These are phyloP conservation scores for Myripristis murdjan DNA, from an alignment of 2,797 vertebrate species.

Conservation along the genomic window DNA sequence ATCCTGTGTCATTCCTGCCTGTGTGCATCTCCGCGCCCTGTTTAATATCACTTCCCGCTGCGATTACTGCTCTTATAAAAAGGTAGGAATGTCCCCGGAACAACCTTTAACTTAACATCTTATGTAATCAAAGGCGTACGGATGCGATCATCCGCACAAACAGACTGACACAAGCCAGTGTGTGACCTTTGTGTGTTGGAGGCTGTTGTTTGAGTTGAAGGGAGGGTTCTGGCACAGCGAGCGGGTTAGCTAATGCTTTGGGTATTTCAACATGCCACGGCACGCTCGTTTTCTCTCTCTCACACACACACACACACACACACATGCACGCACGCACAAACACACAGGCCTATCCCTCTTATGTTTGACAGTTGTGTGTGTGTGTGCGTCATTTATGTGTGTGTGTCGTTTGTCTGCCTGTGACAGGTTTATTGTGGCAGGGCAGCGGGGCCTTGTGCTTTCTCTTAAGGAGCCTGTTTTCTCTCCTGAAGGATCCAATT, in stretches of 20 bases:
- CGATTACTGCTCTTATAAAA: conserved; percentile 14
- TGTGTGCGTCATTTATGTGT: conserved; percentile 25
- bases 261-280: conserved; percentile 77
- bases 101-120: conserved; percentile 26
- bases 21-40: background rate
- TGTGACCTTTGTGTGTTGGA: conserved; percentile 73
- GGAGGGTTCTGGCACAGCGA: conserved; percentile 62
- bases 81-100: conserved; percentile 1
- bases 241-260: conserved; percentile 74
- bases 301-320: conserved; percentile 50
- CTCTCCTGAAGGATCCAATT: conserved; percentile 82
- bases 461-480: conserved; percentile 81
- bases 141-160: conserved; percentile 37
- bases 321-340: conserved; percentile 47
- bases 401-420: conserved; percentile 68
- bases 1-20: conserved; percentile 2
- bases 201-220: conserved; percentile 71
- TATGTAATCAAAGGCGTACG: conserved; percentile 53
- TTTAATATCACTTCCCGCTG: conserved; percentile 18
- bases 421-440: conserved; percentile 83
- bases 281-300: conserved; percentile 62
- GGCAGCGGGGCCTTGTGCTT: conserved; percentile 73
- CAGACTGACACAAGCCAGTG: conserved; percentile 45
- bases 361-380: conserved; percentile 67
- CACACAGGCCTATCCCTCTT: conserved; percentile 58